Percentiles rank a stretch among this genome's conserved stretches.
Conservation (phyloP, 2,888 invertebrate genomes). For the Barypeithes pellucidus region DNA sequence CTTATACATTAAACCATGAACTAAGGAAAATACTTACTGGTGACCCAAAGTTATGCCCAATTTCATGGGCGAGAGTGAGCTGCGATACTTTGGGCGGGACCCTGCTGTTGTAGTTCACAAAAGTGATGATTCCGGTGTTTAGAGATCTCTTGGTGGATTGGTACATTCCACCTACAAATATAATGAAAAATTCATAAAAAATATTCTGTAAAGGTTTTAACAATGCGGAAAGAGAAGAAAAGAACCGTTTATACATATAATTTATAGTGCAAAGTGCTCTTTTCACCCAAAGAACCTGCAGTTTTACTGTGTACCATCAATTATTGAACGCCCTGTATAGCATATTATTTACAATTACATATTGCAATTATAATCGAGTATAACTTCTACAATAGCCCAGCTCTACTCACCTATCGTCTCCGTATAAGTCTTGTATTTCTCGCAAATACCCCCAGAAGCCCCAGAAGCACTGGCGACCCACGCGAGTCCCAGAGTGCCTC, state of each 20-base stretch:
- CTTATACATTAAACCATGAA: not conserved
- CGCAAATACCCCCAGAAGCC: slow-evolving; percentile 98
- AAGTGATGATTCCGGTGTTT: slow-evolving; percentile 99
- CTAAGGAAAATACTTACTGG: slow-evolving; percentile 80
- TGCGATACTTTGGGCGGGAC: slow-evolving; percentile 99
- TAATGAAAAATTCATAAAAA: not conserved
- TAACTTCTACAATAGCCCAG: too few relatives aligned
- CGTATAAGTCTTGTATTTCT: slow-evolving; percentile 97
- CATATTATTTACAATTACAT: too few relatives aligned
- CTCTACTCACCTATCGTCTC: slow-evolving; percentile 81
- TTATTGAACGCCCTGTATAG: too few relatives aligned
- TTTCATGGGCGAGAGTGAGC: slow-evolving; percentile 97
- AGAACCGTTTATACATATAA: too few relatives aligned
- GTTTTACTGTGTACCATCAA: too few relatives aligned
- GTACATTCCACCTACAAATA: slow-evolving; percentile 83
- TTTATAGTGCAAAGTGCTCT: too few relatives aligned
- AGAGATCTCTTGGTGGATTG: slow-evolving; percentile 95
- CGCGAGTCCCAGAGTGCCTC: slow-evolving; percentile 97
- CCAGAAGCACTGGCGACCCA: slow-evolving; percentile 99
- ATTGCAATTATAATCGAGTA: too few relatives aligned
- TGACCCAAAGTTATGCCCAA: slow-evolving; percentile 99
- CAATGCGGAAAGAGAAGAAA: too few relatives aligned
- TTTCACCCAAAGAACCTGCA: too few relatives aligned
- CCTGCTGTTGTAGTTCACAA: slow-evolving; percentile 97
- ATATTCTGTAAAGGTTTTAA: not conserved